Evolutionary conservation across 1,140 invertebrate species (phyloP), one percentile per base, ranked within the genome.

Genomic region (Lordiphosa stackelbergi): DNA sequence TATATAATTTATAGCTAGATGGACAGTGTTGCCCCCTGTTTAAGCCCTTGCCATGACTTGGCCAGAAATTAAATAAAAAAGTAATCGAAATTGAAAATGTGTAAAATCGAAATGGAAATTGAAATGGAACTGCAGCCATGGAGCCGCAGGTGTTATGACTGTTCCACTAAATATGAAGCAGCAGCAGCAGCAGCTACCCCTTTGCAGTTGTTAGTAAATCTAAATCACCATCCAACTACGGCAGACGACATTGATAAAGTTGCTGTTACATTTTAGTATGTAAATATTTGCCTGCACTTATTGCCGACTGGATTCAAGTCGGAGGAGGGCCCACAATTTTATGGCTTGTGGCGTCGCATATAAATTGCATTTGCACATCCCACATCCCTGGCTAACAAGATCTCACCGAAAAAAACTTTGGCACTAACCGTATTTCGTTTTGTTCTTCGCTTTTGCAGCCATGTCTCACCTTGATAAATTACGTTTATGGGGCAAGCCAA

Each of bases 391-490:
- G 40, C 13, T 11, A 34, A 56, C 24, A 34, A 45, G 35, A 31
- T 34, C 9, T 13, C 37, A 51, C 37, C 37, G 52, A 61, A 59
- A 58, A 58, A 42, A 73, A 58, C 40, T 65, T 69, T 78, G 36
- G 52, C 60, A 72, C 51, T 63, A 63, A 55, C 64, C 57, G 51
- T 52, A 16, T 43, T 49, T 70, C 48, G 58, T 73, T 48, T 48
- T 36, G 51, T 48, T 49, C 24, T 22, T 13, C 35, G 34, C 72
- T 57, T 69, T 90, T 90, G 13, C 89, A 99, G 98, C 98, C 43
- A 95, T 98, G 91, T 96, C 95, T 69, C 97, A 99, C 90, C 94
- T 99, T 93, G 97, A 99, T 89, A 98, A 99, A 89, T 90, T 98
- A 69, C 95, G 95, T 86, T 93, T 99, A 73, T 98, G 96, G 91